Base-by-base conservation (phyloP, 1,140 invertebrate genomes). In the Triops longicaudatus region DNA sequence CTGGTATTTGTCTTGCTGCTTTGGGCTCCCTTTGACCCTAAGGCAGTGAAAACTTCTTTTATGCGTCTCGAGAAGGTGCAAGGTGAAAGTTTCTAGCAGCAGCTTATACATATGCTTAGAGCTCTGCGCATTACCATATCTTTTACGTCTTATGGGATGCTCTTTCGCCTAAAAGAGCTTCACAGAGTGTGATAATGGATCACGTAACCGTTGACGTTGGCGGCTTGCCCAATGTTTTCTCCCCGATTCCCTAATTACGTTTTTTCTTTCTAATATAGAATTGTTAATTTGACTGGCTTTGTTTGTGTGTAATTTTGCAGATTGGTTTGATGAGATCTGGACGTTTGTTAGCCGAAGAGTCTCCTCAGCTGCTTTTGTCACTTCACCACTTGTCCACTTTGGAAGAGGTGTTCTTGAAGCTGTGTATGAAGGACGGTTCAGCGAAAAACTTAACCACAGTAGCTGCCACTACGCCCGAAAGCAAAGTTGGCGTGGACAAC, bases 271-370 rank as follows among this genome's bases (percentile, higher is more conserved):
- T 1, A n/a, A 11, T 26, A 22, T 73, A 6, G 12, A n/a, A 73
- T 28, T 41, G 17, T 28, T 0, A 31, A 73, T 31, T 17, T 17
- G 26, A 73, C 73, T 31, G 6, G 27, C 26, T n/a, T 77, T 73
- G 63, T 72, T 26, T 14, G 0, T n/a, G 27, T n/a, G 28, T 77
- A 17, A 42, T 73, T 78, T 81, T 83, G 22, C 82, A 96, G 93
- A 96, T 97, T 82, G 96, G 96, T 79, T 85, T 98, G 31, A 98
- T 98, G 95, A 88, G 96, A 79, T 93, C 91, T 81, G 96, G 96
- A 14, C 88, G 92, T 72, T 86, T 98, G 44, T 84, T 98, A 80
- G 96, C 96, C 0, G 96, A 98, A 85, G 92, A 96, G 82, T 92
- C 94, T 2, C 96, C 96, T 0, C 89, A 92, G 43, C 89, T 90